Evolutionary conservation across 2,888 invertebrate genomes (phyloP), one percentile per base, ranked within the genome.

Genomic region (Halocaridina rubra): DNA sequence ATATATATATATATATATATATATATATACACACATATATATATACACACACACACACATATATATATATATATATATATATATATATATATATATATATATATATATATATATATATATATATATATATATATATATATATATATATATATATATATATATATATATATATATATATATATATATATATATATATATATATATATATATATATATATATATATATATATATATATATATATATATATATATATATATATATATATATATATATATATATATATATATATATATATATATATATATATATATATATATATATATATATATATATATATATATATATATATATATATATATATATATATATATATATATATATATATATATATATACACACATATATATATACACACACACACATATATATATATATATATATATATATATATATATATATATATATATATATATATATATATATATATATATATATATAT

Each of bases 221-320:
- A 72, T 30, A 72, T 30, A 72, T 30, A 72, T 30, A 72, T 30
- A 72, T 30, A 72, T 30, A 72, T 22, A 72, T 30, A 3, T 30
- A 72, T 30, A 72, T 30, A 29, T 30, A 72, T 72, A 29, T 72
- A 72, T 72, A 72, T 72, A 72, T 72, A 72, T 72, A 72, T 72
- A 72, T 72, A 72, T 72, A 72, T 72, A 72, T 72, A 72, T 72
- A 72, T 72, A 72, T 72, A 72, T 72, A 72, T 72, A 72, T 72
- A 72, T 72, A 72, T 72, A 72, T 72, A 72, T 72, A 72, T 72
- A 72, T 72, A 72, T 72, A 72, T 72, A 72, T 72, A 72, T 72
- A 72, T 72, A 72, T 72, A 72, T 72, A 72, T 72, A 72, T 72
- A 72, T 72, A 72, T 72, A 72, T 29, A 72, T 72, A 29, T 72